phyloP scores from a whole-genome alignment of 2,113 vertebrate species.

The Tringa solitaria region DNA sequence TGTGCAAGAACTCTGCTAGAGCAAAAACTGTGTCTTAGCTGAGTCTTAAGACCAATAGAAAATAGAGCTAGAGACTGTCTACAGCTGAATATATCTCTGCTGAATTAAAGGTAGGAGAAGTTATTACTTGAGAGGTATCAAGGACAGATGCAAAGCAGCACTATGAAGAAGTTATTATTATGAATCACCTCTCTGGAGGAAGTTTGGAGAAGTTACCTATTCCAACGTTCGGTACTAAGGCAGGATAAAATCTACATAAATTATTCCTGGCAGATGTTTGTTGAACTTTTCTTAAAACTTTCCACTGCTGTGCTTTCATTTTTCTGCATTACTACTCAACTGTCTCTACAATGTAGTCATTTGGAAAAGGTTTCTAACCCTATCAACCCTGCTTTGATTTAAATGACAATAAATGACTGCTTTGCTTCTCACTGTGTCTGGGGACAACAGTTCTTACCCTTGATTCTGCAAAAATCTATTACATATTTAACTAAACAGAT shows the following conservation, averaged over 20 bases:
- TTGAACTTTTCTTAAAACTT: neutral
- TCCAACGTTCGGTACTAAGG: neutral
- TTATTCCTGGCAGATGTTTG: neutral
- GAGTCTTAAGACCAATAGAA: neutral
- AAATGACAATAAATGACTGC: neutral
- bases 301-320: neutral
- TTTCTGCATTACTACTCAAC: neutral
- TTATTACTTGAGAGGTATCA: neutral
- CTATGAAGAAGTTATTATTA: neutral
- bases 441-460: neutral
- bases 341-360: fast-evolving
- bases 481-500: neutral
- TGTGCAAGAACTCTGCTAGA: neutral
- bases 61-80: neutral
- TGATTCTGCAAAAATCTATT: neutral
- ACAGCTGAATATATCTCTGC: neutral
- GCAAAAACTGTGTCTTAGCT: neutral
- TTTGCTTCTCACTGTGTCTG: neutral
- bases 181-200: neutral
- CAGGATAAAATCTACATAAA: neutral
- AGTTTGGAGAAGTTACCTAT: neutral
- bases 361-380: neutral
- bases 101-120: neutral
- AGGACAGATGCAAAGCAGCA: neutral
- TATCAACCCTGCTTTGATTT: neutral